Base-by-base conservation (phyloP, 2,113 vertebrate species). In the Ranitomeya variabilis region DNA sequence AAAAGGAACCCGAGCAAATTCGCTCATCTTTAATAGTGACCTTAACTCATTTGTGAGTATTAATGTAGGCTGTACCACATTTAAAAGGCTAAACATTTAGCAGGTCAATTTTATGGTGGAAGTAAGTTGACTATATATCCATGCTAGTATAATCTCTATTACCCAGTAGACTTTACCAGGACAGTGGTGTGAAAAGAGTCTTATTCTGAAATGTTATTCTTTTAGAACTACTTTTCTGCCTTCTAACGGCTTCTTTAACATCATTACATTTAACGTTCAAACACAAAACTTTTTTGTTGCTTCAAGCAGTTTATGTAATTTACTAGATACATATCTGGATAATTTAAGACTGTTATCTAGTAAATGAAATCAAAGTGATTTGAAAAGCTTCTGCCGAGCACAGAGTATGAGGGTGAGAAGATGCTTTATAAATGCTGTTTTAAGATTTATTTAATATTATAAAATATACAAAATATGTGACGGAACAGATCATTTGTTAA, bases 351-450 rank as follows among this genome's bases (percentile, higher is more conserved):
- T 59, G 26, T 86, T 86, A 86, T 86, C 73, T 86, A 60, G 55
- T 78, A 86, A 77, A 64, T 86, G 31, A 77, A 86, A 64, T 76
- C 85, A 86, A 86, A 86, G 85, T 12, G 85, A 86, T 78, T 86
- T 78, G 14, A 86, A 78, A 78, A 15, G 71, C 71, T 60, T 55
- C 26, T 64, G 15, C 21, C 21, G 19, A 77, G 73, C 31, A 60
- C 7, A 13, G 14, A 16, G 66, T 18, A 45, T 52, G 64, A 13
- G 82, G 19, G 19, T 31, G 13, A 52, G 23, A 71, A 16, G 37
- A 8, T 8, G 18, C 66, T 23, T 84, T n/a, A 12, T 15, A 45
- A 45, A 2, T 45, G 3, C 37, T 45, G 3, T 37, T 74, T 74
- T 45, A 45, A 3, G 15, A 14, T 74, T 74, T 74, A 45, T 74